A percentile compares a stretch with the other conserved stretches of the same genome.
Conservation (phyloP, 2,113 vertebrate species). For the Eclectus roratus region DNA sequence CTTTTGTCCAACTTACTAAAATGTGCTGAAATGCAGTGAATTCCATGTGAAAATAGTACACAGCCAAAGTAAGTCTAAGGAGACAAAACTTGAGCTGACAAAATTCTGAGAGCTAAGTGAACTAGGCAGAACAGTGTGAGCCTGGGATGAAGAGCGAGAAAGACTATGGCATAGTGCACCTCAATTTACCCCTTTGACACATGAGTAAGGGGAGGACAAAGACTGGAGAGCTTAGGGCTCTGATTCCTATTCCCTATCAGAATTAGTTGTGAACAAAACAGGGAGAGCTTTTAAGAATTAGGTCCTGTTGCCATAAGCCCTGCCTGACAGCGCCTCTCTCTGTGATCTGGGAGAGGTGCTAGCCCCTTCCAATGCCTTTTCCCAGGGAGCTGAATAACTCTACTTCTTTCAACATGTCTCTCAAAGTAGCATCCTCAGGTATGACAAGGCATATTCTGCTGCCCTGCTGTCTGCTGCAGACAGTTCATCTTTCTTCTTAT, state of each 20-base stretch:
- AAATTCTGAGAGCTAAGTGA: background rate
- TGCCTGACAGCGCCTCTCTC: background rate
- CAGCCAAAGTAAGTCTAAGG: background rate
- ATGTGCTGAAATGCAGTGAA: background rate
- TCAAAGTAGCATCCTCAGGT: slow-evolving; percentile 53
- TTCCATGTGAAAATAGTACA: background rate
- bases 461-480: slow-evolving; percentile 18
- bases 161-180: background rate
- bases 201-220: background rate
- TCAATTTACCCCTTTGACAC: background rate
- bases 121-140: background rate
- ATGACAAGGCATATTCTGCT: background rate
- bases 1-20: too few relatives aligned
- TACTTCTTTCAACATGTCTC: slow-evolving; percentile 43
- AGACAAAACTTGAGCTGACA: background rate
- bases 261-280: background rate
- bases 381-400: slow-evolving; percentile 18
- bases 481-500: slow-evolving; percentile 8
- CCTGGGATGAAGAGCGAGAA: background rate
- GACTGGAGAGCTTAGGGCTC: background rate
- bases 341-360: slow-evolving; percentile 46
- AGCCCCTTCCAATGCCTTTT: background rate
- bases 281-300: background rate
- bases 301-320: background rate
- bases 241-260: background rate